These are phyloP conservation scores for Synergus itoensis DNA, from an alignment of 2,888 invertebrate genomes.

Conservation along the genomic window DNA sequence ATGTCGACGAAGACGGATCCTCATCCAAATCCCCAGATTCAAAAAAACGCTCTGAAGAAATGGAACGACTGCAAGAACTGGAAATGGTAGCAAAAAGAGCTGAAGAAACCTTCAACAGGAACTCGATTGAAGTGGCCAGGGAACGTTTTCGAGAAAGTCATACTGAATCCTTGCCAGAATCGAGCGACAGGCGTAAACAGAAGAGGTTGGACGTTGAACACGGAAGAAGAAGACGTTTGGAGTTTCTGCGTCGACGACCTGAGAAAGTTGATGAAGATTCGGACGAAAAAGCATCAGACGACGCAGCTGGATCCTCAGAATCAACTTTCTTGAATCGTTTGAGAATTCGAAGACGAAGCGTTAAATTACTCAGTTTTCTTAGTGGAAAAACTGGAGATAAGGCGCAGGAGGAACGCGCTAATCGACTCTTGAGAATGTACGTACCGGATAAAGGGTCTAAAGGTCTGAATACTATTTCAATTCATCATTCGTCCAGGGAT, in stretches of 20 bases:
- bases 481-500: conserved; percentile 74
- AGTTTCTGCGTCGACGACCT: conserved; percentile 67
- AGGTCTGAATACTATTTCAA: conserved; percentile 72
- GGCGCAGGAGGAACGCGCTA: conserved; percentile 70
- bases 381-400: conserved; percentile 67
- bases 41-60: conserved; percentile 48
- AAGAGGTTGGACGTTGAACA: conserved; percentile 60
- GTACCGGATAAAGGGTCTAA: conserved; percentile 68
- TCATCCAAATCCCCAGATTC: conserved; percentile 28
- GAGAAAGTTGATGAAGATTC: conserved; percentile 63
- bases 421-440: conserved; percentile 70
- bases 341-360: conserved; percentile 68
- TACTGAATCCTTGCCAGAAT: conserved; percentile 3
- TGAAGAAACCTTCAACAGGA: conserved; percentile 62
- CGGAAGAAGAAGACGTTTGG: conserved; percentile 62
- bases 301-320: conserved; percentile 62
- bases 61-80: conserved; percentile 58
- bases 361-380: conserved; percentile 72
- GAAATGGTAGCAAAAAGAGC: conserved; percentile 61
- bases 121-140: conserved; percentile 54
- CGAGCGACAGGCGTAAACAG: conserved; percentile 51
- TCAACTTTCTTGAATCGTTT: conserved; percentile 67
- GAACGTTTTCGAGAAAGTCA: conserved; percentile 45
- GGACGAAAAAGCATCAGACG: conserved; percentile 58
- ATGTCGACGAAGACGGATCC: conserved; percentile 60